Conservation (phyloP, 2,113 vertebrate genomes). For the Syngnathoides biaculeatus region DNA sequence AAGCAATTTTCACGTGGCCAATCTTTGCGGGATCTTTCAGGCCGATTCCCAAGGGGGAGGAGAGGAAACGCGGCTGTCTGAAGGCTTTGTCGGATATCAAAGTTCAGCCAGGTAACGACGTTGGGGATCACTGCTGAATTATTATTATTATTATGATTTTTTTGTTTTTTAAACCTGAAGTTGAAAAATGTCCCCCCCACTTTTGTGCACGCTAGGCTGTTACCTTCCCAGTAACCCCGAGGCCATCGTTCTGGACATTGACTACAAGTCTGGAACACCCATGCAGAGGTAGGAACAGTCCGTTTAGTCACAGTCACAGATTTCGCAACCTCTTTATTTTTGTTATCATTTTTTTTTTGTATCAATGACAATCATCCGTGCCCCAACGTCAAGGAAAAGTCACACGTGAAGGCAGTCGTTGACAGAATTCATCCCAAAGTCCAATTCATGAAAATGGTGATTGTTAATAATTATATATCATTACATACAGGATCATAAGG, state of each 20-base stretch:
- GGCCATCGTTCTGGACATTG: constrained; percentile 95
- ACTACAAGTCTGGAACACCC: constrained; percentile 96
- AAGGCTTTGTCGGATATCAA: constrained; percentile 91
- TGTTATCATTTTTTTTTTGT: too few species aligned
- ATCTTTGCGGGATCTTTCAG: constrained; percentile 60
- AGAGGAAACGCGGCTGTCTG: constrained; percentile 91
- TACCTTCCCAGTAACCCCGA: constrained; percentile 98
- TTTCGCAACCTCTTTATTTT: too few species aligned
- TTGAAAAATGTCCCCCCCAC: background rate
- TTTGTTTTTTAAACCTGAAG: background rate
- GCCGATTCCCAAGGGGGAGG: constrained; percentile 94
- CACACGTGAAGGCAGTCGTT: too few species aligned
- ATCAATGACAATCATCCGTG: too few species aligned
- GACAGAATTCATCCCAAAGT: too few species aligned
- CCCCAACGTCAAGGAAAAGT: too few species aligned
- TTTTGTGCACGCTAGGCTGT: constrained; percentile 77
- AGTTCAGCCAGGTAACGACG: constrained; percentile 85
- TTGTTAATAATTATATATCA: background rate
- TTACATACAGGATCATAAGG: too few species aligned
- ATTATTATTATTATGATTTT: background rate
- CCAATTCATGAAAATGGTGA: too few species aligned
- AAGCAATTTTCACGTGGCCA: background rate
- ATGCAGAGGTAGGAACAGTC: constrained; percentile 87
- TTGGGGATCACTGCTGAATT: background rate
- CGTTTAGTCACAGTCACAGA: background rate